phyloP scores from a whole-genome alignment of 2,113 vertebrate genomes.

The Anarhynchus alexandrinus region DNA sequence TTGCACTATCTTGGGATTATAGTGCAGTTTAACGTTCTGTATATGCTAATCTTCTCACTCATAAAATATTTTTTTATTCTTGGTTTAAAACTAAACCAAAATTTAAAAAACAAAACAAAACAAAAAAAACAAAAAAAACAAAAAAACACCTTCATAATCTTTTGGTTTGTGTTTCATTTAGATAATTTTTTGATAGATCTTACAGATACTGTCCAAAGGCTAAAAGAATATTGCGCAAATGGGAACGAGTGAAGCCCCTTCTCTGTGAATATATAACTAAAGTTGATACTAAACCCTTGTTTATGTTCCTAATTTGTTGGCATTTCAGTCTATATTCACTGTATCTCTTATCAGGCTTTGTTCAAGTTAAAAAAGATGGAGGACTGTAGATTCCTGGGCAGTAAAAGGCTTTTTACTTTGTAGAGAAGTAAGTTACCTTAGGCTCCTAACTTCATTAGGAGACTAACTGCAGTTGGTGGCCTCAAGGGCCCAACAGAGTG shows the following conservation, averaged over 20 bases:
- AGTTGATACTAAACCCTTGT: not conserved
- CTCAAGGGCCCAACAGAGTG: not conserved
- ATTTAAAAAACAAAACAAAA: not conserved
- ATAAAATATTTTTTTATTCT: not conserved
- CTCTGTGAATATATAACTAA: not conserved
- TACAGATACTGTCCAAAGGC: not conserved
- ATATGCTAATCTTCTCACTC: not conserved
- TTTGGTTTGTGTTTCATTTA: not conserved
- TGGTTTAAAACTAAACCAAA: not conserved
- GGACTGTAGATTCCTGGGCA: not conserved
- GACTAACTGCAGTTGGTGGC: not conserved
- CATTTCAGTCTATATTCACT: not conserved
- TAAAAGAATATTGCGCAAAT: not conserved
- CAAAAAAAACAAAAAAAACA: too few relatives aligned
- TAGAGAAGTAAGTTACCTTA: not conserved
- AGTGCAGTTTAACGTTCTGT: not conserved
- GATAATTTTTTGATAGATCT: not conserved
- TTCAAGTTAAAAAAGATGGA: not conserved
- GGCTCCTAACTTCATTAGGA: not conserved
- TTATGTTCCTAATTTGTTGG: not conserved
- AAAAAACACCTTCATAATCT: not conserved
- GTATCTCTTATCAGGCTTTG: not conserved
- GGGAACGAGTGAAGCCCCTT: not conserved
- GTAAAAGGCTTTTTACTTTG: not conserved
- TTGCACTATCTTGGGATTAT: not conserved